Evolutionary conservation across 2,888 invertebrate species (phyloP).

Genomic region (Villa cingulata): DNA sequence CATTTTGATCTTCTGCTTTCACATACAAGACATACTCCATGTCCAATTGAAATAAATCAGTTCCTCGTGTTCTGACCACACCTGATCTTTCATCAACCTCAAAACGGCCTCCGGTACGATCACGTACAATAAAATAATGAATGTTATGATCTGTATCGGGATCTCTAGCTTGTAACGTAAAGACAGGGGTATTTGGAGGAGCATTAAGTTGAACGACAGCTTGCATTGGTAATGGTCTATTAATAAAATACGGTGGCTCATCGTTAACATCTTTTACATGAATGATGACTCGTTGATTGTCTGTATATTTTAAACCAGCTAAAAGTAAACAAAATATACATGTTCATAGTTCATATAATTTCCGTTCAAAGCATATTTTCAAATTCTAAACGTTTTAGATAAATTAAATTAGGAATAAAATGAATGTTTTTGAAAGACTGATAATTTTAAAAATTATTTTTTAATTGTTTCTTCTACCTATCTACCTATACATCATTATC

Average conservation of each 20-base stretch:
- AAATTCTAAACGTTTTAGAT: too few relatives aligned
- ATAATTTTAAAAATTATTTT: too few relatives aligned
- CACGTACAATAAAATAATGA: constrained; percentile 89
- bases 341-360: too few relatives aligned
- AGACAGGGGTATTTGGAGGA: constrained; percentile 88
- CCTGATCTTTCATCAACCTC: constrained; percentile 86
- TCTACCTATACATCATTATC: too few relatives aligned
- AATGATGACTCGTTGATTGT: constrained; percentile 89
- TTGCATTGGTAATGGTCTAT: constrained; percentile 92
- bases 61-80: constrained; percentile 80
- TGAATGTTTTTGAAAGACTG: too few relatives aligned
- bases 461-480: too few relatives aligned
- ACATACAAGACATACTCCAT: constrained; percentile 95
- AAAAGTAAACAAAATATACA: too few relatives aligned
- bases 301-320: constrained; percentile 54
- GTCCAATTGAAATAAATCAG: constrained; percentile 83
- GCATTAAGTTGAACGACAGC: constrained; percentile 93
- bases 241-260: constrained; percentile 91
- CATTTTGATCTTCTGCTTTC: constrained; percentile 90
- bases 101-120: constrained; percentile 65
- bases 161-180: constrained; percentile 92
- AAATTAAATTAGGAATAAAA: too few relatives aligned
- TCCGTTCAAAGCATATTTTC: too few relatives aligned
- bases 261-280: constrained; percentile 94
- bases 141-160: constrained; percentile 94